A percentile compares a stretch with the other conserved stretches of the same genome.
These are phyloP conservation scores for Diadegma fenestrale DNA, from an alignment of 2,888 invertebrate genomes.

Conservation along the genomic window DNA sequence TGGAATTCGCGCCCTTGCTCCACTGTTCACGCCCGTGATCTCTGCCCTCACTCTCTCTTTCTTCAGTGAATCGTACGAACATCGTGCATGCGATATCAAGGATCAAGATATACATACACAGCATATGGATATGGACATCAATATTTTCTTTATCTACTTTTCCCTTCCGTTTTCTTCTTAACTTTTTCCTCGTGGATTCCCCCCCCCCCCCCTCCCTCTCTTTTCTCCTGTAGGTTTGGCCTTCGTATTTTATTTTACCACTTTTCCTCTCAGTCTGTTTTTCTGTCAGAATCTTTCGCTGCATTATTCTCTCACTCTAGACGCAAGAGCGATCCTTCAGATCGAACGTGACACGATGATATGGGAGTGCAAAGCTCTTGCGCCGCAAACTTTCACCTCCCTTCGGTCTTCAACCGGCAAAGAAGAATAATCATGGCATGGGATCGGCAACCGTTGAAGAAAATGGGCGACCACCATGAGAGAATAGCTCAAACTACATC, in stretches of 20 bases:
- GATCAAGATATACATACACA: constrained; percentile 24
- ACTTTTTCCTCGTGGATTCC: background rate
- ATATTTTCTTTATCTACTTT: background rate
- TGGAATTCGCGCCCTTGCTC: constrained; percentile 36
- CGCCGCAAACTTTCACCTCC: constrained; percentile 28
- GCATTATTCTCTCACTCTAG: constrained; percentile 56
- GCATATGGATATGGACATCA: background rate
- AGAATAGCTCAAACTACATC: background rate
- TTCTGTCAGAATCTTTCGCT: constrained; percentile 26
- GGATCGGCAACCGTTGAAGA: constrained; percentile 12
- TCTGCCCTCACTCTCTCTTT: constrained; percentile 34
- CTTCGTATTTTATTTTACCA: constrained; percentile 12
- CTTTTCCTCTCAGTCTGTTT: background rate
- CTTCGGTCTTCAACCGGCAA: background rate
- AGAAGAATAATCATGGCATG: constrained; percentile 29
- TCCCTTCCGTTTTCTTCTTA: background rate
- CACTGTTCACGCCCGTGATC: constrained; percentile 34
- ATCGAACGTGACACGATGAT: constrained; percentile 65
- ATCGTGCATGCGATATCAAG: constrained; percentile 59
- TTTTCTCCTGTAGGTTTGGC: background rate
- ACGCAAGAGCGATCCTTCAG: constrained; percentile 61
- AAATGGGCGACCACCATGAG: constrained; percentile 25
- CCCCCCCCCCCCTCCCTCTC: constrained; percentile 7
- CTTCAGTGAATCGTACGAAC: constrained; percentile 49
- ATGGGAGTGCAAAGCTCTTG: constrained; percentile 47